Evolutionary conservation across 2,113 vertebrate species (phyloP).

Genomic region (Meleagris gallopavo): DNA sequence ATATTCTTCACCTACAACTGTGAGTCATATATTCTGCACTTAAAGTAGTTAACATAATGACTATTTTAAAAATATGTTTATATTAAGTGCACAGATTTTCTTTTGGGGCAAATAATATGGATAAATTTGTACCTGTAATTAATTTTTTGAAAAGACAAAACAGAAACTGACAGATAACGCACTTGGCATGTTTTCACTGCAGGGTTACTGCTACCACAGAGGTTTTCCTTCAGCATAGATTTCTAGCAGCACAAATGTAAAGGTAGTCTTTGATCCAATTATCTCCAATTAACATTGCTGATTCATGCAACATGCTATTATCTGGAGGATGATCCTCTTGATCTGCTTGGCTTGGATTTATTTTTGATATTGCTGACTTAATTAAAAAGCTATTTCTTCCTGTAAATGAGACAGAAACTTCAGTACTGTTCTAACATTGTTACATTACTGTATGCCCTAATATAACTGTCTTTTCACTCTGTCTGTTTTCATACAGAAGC

Average conservation of each 20-base stretch:
- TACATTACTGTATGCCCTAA: not conserved
- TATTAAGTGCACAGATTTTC: not conserved
- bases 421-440: not conserved
- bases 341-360: not conserved
- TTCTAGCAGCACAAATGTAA: constrained; percentile 17
- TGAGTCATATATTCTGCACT: constrained; percentile 6
- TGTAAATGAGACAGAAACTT: not conserved
- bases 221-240: not conserved
- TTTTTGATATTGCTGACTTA: constrained; percentile 1
- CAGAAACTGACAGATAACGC: not conserved
- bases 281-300: not conserved
- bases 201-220: not conserved
- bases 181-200: not conserved
- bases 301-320: not conserved
- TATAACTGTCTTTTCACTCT: not conserved
- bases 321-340: not conserved
- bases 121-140: not conserved
- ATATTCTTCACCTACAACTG: not conserved
- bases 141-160: not conserved
- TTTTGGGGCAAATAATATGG: not conserved
- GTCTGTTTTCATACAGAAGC: not conserved
- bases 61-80: not conserved
- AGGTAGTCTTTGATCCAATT: not conserved
- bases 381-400: not conserved
- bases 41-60: constrained; percentile 5